These are phyloP conservation scores for Peromyscus maniculatus DNA, from an alignment of 2,113 vertebrate species.

Conservation along the genomic window DNA sequence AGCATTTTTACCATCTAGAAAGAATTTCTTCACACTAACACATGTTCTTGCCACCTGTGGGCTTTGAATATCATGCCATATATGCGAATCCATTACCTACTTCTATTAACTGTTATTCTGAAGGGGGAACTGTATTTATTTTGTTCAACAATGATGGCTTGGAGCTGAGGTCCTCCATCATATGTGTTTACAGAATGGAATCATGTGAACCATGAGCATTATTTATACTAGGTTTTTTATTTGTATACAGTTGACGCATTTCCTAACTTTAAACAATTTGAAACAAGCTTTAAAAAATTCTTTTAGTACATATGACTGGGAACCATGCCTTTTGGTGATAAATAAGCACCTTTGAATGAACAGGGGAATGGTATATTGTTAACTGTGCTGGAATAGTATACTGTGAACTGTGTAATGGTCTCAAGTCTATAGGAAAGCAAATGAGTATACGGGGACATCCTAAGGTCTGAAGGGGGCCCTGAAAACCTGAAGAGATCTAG, in stretches of 20 bases:
- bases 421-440: background rate
- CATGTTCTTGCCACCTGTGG: background rate
- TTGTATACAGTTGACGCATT: background rate
- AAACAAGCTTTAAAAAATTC: background rate
- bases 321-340: background rate
- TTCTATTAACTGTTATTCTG: background rate
- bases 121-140: background rate
- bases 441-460: background rate
- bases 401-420: background rate
- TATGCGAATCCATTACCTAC: background rate
- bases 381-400: background rate
- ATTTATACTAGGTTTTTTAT: background rate
- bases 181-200: background rate
- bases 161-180: background rate
- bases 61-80: background rate
- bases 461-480: accelerated
- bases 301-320: background rate
- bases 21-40: background rate
- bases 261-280: conserved; percentile 22
- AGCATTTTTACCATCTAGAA: background rate
- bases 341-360: background rate
- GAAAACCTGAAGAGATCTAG: too few relatives aligned
- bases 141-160: background rate
- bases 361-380: background rate
- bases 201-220: background rate